Evolutionary conservation across 2,113 vertebrate genomes (phyloP).

Genomic region (Callipepla californica): DNA sequence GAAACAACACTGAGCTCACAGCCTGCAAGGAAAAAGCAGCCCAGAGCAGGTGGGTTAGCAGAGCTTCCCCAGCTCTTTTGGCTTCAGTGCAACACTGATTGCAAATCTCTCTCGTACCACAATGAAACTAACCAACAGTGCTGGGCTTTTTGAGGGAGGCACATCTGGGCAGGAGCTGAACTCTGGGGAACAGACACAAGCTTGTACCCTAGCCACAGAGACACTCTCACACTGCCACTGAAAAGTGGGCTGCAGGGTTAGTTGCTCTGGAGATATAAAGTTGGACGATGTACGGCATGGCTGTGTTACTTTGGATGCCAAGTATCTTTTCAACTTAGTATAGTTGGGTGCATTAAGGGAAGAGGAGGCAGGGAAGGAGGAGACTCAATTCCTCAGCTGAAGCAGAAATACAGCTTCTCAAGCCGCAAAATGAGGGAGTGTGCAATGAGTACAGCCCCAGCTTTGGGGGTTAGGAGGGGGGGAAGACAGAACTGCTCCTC

Average conservation of each 20-base stretch:
- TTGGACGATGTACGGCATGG: background rate
- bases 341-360: background rate
- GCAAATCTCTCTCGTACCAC: background rate
- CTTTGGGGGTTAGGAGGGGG: background rate
- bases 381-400: background rate
- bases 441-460: background rate
- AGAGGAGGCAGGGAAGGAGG: background rate
- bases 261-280: background rate
- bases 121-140: background rate
- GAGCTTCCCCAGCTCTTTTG: background rate
- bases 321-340: background rate
- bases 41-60: background rate
- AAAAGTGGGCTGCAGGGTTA: background rate
- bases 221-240: background rate
- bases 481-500: background rate
- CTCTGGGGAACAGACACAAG: background rate
- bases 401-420: background rate
- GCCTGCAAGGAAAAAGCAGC: background rate
- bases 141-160: background rate
- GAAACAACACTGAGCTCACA: background rate
- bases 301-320: background rate
- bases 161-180: background rate
- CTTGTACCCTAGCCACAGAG: background rate
- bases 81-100: background rate
- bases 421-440: background rate